Evolutionary conservation across 2,797 vertebrate genomes (phyloP), one percentile per base, ranked within the genome.

Genomic region (Pangasius krempfi): DNA sequence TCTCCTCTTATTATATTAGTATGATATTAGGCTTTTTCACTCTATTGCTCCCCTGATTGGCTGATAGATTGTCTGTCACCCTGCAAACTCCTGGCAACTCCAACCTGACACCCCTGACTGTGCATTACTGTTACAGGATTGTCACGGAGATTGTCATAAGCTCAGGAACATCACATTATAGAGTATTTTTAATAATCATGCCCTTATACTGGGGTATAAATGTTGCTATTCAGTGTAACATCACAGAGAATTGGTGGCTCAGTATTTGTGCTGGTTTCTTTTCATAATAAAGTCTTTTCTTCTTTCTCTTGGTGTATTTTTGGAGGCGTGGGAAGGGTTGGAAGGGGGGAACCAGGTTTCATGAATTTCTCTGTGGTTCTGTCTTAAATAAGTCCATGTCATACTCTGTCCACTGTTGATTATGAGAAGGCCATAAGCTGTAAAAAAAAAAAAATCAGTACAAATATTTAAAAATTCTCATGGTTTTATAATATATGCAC

Each of bases 381-480:
- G 13, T 62, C 44, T 84, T 50, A 64, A 79, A 86, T 88, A 62
- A 89, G 75, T 58, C 25, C 58, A 64, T 60, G 68, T 58, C 27
- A 87, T 37, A n/a, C 30, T 50, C 47, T 68, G 72, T 84, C 13
- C 82, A 84, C 13, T 37, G 70, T 10, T 78, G 58, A 84, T 56
- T 66, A 84, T 20, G 30, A 64, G 66, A 47, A 73, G 68, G 18
- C 52, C 54, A 62, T 56, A 88, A 72, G n/a, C 87, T 75, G 54
- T 73, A 47, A 40, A 87, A 72, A 27, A 25, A 70, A 37, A 40
- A 22, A 10, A 72, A 33, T 18, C 20, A 87, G 12, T 50, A 56
- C 62, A 85, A 56, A 72, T 81, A 88, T 82, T 25, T 25, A 37
- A 37, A 76, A 27, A 50, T 87, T 87, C 50, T 54, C 37, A 73